Evolutionary conservation across 92 coral and sea anemone genomes (phyloP).

Genomic region (Palythoa heliodiscus): DNA sequence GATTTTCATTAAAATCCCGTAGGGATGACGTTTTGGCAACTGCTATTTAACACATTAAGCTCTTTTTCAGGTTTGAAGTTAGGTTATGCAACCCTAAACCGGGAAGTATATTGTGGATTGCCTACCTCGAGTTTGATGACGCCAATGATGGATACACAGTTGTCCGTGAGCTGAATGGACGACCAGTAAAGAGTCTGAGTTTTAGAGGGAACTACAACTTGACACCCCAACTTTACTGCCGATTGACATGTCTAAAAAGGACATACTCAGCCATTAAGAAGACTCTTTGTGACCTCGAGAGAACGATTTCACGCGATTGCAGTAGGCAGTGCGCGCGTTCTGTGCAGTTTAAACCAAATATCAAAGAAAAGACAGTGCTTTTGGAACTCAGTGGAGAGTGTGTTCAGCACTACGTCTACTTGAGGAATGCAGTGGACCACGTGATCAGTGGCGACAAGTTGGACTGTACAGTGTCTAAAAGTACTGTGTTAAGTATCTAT

Average conservation of each 20-base stretch:
- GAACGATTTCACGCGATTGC: conserved; percentile 12
- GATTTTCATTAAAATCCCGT: not conserved
- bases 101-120: not conserved
- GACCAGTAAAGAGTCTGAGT: not conserved
- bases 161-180: conserved; percentile 31
- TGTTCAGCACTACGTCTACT: conserved; percentile 21
- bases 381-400: conserved; percentile 21
- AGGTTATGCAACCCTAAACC: not conserved
- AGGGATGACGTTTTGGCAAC: not conserved
- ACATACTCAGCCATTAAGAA: conserved; percentile 5
- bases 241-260: conserved; percentile 9
- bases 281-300: not conserved
- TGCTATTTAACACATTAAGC: not conserved
- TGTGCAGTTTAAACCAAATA: not conserved
- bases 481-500: not conserved
- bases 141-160: conserved; percentile 17
- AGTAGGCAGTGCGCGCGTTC: not conserved
- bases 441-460: conserved; percentile 20
- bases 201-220: not conserved
- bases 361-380: not conserved
- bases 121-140: conserved; percentile 14
- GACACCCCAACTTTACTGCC: conserved; percentile 16
- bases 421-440: conserved; percentile 25
- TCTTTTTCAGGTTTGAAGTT: conserved; percentile 28
- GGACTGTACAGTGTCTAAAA: conserved; percentile 32